These are phyloP conservation scores for Syritta pipiens DNA, from an alignment of 2,888 invertebrate genomes.

Conservation along the genomic window DNA sequence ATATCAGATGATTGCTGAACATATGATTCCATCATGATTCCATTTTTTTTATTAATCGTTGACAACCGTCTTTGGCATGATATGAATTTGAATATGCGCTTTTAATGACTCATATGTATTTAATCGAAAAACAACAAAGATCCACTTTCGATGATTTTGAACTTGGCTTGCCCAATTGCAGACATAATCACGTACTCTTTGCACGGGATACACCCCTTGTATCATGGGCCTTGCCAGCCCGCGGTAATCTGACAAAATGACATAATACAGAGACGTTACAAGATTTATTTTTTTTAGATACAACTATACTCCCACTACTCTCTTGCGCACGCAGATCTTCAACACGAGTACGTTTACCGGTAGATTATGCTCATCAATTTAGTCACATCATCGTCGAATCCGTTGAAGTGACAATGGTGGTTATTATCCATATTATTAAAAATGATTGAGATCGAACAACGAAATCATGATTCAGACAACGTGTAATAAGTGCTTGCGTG, in stretches of 20 bases:
- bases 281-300: constrained; percentile 58
- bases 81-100: constrained; percentile 34
- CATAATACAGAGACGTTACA: constrained; percentile 61
- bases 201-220: constrained; percentile 14
- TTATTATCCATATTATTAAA: constrained; percentile 34
- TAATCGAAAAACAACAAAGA: not conserved
- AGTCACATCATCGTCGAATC: not conserved
- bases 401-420: not conserved
- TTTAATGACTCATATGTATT: constrained; percentile 2
- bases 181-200: constrained; percentile 12
- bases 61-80: constrained; percentile 32
- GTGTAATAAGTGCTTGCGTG: constrained; percentile 55
- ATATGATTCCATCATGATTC: constrained; percentile 7
- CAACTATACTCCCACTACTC: too few relatives aligned
- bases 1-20: constrained; percentile 17
- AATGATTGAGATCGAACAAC: constrained; percentile 26
- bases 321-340: constrained; percentile 37
- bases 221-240: too few relatives aligned
- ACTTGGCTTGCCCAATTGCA: constrained; percentile 37
- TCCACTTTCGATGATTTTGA: constrained; percentile 34
- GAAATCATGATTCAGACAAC: constrained; percentile 34
- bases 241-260: constrained; percentile 54
- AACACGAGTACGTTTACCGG: constrained; percentile 6
- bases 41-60: constrained; percentile 32
- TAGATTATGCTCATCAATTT: not conserved